phyloP scores from a whole-genome alignment of 2,113 vertebrate genomes.

The Tychaedon coryphoeus region DNA sequence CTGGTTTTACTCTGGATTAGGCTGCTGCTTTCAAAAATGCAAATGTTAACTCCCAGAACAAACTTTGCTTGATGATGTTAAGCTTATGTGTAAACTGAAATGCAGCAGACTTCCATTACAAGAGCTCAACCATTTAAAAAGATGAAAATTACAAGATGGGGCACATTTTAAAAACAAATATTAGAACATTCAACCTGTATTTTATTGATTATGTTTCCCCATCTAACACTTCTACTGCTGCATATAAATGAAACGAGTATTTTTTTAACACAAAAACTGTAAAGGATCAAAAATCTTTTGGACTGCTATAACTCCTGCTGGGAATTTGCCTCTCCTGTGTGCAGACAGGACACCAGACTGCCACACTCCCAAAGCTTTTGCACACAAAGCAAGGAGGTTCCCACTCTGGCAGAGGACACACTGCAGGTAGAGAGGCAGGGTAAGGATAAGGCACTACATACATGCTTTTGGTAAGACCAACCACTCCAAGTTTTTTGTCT shows the following conservation, averaged over 20 bases:
- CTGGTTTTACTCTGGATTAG: slow-evolving; percentile 35
- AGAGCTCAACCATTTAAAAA: slow-evolving; percentile 45
- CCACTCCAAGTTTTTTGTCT: neutral
- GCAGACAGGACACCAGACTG: neutral
- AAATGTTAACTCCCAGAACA: slow-evolving; percentile 56
- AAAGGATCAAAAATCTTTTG: neutral
- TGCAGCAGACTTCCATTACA: slow-evolving; percentile 33
- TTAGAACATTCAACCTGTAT: slow-evolving; percentile 1
- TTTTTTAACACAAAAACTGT: neutral
- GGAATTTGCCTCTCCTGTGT: neutral
- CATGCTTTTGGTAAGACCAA: neutral
- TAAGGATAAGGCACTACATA: neutral
- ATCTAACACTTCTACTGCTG: neutral
- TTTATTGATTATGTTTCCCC: neutral
- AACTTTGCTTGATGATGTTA: slow-evolving; percentile 37
- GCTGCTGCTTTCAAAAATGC: slow-evolving; percentile 52
- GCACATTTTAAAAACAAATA: slow-evolving; percentile 35
- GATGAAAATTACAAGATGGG: slow-evolving; percentile 17
- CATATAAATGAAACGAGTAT: neutral
- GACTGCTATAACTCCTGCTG: neutral
- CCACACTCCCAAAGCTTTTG: neutral
- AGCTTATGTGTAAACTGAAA: slow-evolving; percentile 58
- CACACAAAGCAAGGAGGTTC: neutral
- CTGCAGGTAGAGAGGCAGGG: neutral
- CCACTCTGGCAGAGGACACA: neutral